Evolutionary conservation across 2,888 invertebrate species (phyloP).

Genomic region (Epinotia nisella): DNA sequence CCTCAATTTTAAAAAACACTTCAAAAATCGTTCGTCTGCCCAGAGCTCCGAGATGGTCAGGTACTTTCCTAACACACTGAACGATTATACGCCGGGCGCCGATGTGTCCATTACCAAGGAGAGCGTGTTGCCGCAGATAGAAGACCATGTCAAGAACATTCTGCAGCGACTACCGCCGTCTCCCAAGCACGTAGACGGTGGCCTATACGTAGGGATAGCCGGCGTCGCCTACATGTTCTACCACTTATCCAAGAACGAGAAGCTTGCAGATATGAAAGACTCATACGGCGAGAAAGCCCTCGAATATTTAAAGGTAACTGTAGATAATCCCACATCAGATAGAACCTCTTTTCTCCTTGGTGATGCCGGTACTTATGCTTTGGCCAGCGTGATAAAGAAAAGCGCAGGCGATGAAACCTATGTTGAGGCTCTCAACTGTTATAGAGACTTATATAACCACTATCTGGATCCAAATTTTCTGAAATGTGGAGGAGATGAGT

Average conservation of each 20-base stretch:
- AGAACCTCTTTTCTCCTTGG: constrained; percentile 91
- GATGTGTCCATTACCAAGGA: constrained; percentile 56
- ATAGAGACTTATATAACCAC: constrained; percentile 68
- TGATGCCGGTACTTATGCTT: constrained; percentile 90
- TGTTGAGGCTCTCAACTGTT: constrained; percentile 64
- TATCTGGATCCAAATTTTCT: constrained; percentile 81
- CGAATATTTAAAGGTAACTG: constrained; percentile 86
- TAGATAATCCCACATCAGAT: constrained; percentile 84
- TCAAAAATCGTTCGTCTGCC: constrained; percentile 47
- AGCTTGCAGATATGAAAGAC: constrained; percentile 71
- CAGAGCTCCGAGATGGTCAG: constrained; percentile 70
- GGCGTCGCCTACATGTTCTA: constrained; percentile 92
- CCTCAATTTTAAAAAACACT: constrained; percentile 32
- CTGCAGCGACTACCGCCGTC: constrained; percentile 66
- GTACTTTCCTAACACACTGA: constrained; percentile 72
- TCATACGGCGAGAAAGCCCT: constrained; percentile 84
- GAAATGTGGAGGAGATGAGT: constrained; percentile 90
- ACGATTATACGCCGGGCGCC: constrained; percentile 61
- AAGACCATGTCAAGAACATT: constrained; percentile 66
- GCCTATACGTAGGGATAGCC: constrained; percentile 88
- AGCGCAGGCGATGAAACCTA: constrained; percentile 75
- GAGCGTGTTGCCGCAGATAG: constrained; percentile 60
- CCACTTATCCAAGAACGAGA: constrained; percentile 85
- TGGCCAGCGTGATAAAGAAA: constrained; percentile 87
- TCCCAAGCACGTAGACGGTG: constrained; percentile 81